Base-by-base conservation (phyloP, 2,888 invertebrate species). In the Proisotoma minuta region DNA sequence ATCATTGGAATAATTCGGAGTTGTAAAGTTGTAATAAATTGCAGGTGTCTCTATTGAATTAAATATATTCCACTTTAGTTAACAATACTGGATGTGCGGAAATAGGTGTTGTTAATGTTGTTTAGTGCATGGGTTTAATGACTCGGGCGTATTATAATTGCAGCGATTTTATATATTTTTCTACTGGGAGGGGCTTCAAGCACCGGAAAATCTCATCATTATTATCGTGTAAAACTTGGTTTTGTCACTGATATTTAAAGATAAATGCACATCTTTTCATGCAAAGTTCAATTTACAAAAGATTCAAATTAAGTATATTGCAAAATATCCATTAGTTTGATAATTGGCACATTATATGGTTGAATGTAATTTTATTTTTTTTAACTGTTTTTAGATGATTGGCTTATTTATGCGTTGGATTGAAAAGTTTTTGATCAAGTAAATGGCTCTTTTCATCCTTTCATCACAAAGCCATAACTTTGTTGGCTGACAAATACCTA, bases 391-490 rank as follows among this genome's bases (percentile, higher is more conserved):
- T 34, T 34, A 4, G 18, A 43, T 43, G 43, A 43, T 43, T 43
- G 20, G 43, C 43, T 43, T 43, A 43, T 43, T 43, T 43, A 43
- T 43, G 43, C 15, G 15, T 43, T 20, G 20, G 43, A 43, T n/a
- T 43, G 43, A 43, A 43, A 43, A 43, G 43, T 43, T 43, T 43
- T 43, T 43, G 43, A 43, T 43, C 43, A n/a, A 43, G 43, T 43
- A 43, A 43, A 43, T 43, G 18, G 18, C 43, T 43, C 43, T 43
- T 43, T 43, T 43, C 43, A n/a, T n/a, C n/a, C 20, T 43, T 43
- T 43, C 43, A 43, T 43, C 43, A 43, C 43, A 43, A n/a, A 43
- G 43, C 43, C 15, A 43, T 43, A 43, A 43, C 43, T 43, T 20
- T 10, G 34, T 34, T 34, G 34, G 8, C 15, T 15, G 8, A 34